phyloP scores from a whole-genome alignment of 2,888 invertebrate genomes.

The Amphipoea oculea region DNA sequence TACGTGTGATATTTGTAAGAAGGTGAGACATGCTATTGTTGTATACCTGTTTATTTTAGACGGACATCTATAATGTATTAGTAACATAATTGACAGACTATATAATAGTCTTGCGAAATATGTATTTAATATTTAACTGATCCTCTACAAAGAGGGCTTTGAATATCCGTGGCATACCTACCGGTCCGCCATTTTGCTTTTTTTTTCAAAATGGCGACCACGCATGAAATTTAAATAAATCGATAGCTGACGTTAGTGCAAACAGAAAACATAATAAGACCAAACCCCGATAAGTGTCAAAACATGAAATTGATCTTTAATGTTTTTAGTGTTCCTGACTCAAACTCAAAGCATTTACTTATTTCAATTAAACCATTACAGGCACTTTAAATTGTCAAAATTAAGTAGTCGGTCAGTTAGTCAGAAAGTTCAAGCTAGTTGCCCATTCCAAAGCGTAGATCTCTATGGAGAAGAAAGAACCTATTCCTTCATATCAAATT shows the following conservation, averaged over 20 bases:
- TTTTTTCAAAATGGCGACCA: background rate
- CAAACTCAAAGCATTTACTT: too few relatives aligned
- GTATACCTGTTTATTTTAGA: background rate
- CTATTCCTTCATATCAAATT: background rate
- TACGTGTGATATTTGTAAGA: slow-evolving; percentile 39
- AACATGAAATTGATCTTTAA: background rate
- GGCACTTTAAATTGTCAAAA: too few relatives aligned
- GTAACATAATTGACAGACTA: background rate
- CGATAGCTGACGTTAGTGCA: too few relatives aligned
- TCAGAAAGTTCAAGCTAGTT: too few relatives aligned
- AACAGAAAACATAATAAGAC: background rate
- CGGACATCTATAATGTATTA: background rate
- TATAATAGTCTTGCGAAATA: background rate
- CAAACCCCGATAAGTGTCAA: background rate
- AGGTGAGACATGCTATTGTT: slow-evolving; percentile 26
- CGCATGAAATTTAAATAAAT: background rate
- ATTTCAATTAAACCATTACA: too few relatives aligned
- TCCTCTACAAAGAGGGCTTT: background rate
- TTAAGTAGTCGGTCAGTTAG: too few relatives aligned
- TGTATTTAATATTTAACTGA: background rate
- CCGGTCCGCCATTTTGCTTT: background rate
- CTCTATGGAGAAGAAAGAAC: too few relatives aligned
- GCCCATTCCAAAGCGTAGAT: too few relatives aligned
- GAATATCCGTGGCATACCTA: background rate
- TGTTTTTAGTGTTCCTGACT: background rate